Base-by-base conservation (phyloP, 2,797 vertebrate genomes). In the Miichthys miiuy region DNA sequence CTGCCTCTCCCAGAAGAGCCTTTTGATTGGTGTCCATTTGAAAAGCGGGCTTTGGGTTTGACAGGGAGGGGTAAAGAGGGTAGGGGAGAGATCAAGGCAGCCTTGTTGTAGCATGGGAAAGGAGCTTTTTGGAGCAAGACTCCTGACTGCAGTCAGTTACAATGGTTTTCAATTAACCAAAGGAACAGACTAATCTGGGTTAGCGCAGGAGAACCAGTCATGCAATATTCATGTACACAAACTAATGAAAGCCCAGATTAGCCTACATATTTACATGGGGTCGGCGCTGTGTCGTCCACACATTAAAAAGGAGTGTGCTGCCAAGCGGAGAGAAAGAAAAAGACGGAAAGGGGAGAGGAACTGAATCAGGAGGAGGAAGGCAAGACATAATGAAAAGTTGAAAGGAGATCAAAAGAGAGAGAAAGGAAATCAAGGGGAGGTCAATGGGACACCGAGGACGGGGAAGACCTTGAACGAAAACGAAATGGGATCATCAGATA, bases 201-300 rank as follows among this genome's bases (percentile, higher is more conserved):
- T 42, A 66, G 86, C 72, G 66, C 87, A 83, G 78, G 84, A 82
- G 79, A 83, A 67, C 58, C 81, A 88, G 91, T 87, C 89, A 92
- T 93, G 90, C 89, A 93, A 92, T 92, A 93, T 93, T 93, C 89
- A 94, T 91, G 86, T 85, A 94, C 92, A 93, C 89, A 93, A 92
- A 92, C 87, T 86, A 90, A 91, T 87, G 85, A 91, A 92, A 93
- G 85, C 85, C 80, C 72, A 90, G 90, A 94, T 94, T 92, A 93
- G 91, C 88, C 90, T 90, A 90, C 83, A 91, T 90, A 91, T 93
- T 91, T 90, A 91, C 83, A 84, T 44, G 67, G 87, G 84, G 84
- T 91, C 73, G 72, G 62, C 61, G 58, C 61, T 61, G 79, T 77
- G 68, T 72, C 62, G 66, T 89, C 85, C 79, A 65, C 82, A 80